Evolutionary conservation across 2,888 invertebrate genomes (phyloP), one percentile per base, ranked within the genome.

Genomic region (Phengaris arion): DNA sequence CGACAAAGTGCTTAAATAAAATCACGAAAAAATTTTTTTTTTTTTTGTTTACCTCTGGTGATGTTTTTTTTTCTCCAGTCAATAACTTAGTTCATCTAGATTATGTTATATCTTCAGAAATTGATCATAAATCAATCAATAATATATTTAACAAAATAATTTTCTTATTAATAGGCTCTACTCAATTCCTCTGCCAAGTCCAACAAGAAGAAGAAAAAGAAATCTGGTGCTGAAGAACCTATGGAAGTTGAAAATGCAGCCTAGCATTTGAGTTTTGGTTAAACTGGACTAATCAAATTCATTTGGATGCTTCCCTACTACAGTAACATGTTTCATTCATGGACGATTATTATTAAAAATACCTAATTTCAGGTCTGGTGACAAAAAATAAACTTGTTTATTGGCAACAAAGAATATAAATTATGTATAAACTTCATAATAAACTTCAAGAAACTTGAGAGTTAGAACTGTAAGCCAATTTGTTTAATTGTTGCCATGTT

Each of bases 171-270:
- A 69, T 91, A 97, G 96, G 93, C 95, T 78, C 94, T 97, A 79
- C 93, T 98, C 82, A 96, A 96, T 86, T 95, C 96, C 78, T 96
- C 96, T 15, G 96, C 97, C 78, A 98, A 97, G 89, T 94, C 97
- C 46, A 97, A 96, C 82, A 98, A 98, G 93, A 98, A 98, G 96
- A 98, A 97, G 95, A 97, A 97, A 96, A 97, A 97, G 96, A 96
- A 96, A 79, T 95, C 95, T 80, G 95, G 95, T 79, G 92, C 94
- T 75, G 91, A 94, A 80, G 94, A 94, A 80, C 89, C 94, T n/a
- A 94, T 94, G 93, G 95, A 94, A 87, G 94, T 94, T 45, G 95
- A 95, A 84, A 94, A 94, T 77, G 94, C 89, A 87, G 93, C 93
- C 84, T 93, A 92, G 86, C 88, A 85, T 77, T 76, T 74, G 73